A percentile compares a stretch with the other conserved stretches of the same genome.
Conservation (phyloP, 2,113 vertebrate species). For the Rynchops niger region DNA sequence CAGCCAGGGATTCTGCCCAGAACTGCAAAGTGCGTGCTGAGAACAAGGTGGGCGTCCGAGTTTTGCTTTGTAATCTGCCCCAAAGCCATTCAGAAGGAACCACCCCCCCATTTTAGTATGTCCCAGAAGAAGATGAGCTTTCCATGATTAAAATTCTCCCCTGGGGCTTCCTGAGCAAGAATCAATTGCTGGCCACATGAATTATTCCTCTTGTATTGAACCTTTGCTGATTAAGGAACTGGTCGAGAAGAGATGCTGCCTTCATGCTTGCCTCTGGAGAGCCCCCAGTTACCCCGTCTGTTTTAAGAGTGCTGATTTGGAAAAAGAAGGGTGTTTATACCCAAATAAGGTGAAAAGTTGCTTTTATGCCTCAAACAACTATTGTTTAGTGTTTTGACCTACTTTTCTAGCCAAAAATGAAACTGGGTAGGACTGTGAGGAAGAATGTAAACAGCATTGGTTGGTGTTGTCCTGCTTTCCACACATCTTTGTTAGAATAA, state of each 20-base stretch:
- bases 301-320: neutral
- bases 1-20: neutral
- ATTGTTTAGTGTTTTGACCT: constrained; percentile 24
- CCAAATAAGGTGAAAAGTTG: neutral
- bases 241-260: neutral
- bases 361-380: neutral
- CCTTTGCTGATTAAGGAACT: constrained; percentile 11
- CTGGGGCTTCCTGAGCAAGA: neutral
- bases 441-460: neutral
- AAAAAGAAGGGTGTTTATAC: neutral
- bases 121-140: neutral
- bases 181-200: constrained; percentile 26
- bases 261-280: neutral
- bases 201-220: constrained; percentile 17
- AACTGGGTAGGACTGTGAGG: neutral
- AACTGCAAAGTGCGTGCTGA: neutral
- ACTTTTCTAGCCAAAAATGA: constrained; percentile 22
- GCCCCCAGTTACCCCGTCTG: neutral
- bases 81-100: neutral
- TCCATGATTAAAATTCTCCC: neutral
- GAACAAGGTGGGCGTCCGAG: neutral
- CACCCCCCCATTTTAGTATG: fast-evolving
- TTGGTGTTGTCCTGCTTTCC: constrained; percentile 3
- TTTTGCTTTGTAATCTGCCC: neutral
- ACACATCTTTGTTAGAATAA: neutral